phyloP scores from a whole-genome alignment of 2,888 invertebrate genomes.

The Mimachlamys varia region DNA sequence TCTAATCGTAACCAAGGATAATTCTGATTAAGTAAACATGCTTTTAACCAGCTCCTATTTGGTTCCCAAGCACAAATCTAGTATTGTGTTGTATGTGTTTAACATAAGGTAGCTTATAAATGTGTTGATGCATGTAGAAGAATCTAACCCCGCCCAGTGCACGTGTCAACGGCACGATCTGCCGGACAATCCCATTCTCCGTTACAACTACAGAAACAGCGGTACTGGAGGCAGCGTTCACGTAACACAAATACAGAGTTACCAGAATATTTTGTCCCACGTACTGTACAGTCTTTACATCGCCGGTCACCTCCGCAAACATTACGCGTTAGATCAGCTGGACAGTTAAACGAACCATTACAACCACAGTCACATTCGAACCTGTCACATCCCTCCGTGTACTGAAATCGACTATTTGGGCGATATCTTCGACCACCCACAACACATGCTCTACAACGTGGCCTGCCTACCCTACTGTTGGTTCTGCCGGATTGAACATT shows the following conservation, averaged over 20 bases:
- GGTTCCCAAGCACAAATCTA: no score
- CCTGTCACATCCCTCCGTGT: conserved; percentile 61
- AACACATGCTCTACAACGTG: conserved; percentile 58
- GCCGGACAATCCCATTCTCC: conserved; percentile 65
- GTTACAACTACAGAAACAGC: conserved; percentile 66
- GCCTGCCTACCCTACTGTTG: conserved; percentile 26
- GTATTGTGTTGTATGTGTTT: no score
- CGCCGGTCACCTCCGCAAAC: conserved; percentile 53
- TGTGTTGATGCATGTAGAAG: background rate
- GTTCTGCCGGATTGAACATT: background rate
- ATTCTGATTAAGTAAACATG: no score
- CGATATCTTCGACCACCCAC: conserved; percentile 57
- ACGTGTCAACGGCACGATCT: conserved; percentile 50
- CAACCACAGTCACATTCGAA: conserved; percentile 67
- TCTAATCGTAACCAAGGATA: no score
- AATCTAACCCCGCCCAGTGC: conserved; percentile 22
- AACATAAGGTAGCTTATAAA: background rate
- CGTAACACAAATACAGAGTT: conserved; percentile 60
- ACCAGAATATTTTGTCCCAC: conserved; percentile 52
- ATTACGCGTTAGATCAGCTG: conserved; percentile 54
- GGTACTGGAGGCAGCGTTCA: conserved; percentile 65
- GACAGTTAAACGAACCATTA: conserved; percentile 66
- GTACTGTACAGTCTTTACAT: conserved; percentile 54
- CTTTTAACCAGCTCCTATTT: no score
- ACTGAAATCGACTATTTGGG: conserved; percentile 60